These are phyloP conservation scores for Lepeophtheirus salmonis DNA, from an alignment of 1,140 invertebrate species.

Conservation along the genomic window DNA sequence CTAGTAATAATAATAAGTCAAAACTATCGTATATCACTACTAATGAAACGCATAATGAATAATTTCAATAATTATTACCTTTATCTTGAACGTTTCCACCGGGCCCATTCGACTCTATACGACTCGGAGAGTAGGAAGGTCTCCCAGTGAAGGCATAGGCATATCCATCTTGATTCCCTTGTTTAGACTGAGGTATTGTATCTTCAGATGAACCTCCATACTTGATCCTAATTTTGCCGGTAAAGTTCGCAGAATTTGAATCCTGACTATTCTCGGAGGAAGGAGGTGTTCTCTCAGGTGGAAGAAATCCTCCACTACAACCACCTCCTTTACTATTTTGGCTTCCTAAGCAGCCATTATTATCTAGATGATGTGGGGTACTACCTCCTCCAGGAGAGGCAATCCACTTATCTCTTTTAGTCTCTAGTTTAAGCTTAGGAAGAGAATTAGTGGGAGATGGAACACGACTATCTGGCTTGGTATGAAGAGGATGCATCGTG, in stretches of 20 bases:
- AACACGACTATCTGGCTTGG: not conserved
- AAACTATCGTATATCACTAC: too few species aligned
- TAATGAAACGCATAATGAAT: too few species aligned
- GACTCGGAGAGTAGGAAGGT: slow-evolving; percentile 16
- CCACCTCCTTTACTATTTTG: too few species aligned
- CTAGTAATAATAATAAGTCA: not conserved
- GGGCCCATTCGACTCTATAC: not conserved
- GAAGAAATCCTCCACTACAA: too few species aligned
- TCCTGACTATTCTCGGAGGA: not conserved
- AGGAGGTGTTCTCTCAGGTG: too few species aligned
- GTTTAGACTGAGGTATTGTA: not conserved
- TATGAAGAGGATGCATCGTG: not conserved
- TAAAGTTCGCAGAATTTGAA: not conserved
- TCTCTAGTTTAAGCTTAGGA: not conserved
- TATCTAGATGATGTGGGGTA: too few species aligned
- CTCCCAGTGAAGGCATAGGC: slow-evolving; percentile 12
- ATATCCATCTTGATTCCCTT: not conserved
- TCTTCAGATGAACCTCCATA: not conserved
- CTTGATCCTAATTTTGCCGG: not conserved
- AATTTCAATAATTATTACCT: too few species aligned
- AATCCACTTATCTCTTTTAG: not conserved
- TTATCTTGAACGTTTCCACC: not conserved
- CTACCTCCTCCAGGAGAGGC: not conserved
- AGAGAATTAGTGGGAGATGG: not conserved
- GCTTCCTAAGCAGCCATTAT: too few species aligned